phyloP scores from a whole-genome alignment of 2,113 vertebrate genomes.

The Tragulus kanchil region DNA sequence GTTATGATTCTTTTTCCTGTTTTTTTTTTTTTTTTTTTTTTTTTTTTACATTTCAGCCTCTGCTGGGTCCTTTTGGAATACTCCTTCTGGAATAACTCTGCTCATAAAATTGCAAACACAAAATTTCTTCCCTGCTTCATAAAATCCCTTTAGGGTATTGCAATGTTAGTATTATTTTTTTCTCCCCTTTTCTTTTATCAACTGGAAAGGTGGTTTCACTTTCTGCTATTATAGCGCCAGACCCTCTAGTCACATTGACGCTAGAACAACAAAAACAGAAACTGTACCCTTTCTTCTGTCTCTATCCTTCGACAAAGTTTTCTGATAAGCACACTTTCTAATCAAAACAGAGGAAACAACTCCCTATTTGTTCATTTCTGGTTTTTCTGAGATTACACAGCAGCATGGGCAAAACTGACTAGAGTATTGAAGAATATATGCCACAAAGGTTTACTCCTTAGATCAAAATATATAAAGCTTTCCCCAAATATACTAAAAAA shows the following conservation, averaged over 20 bases:
- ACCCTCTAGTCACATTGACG: conserved; percentile 72
- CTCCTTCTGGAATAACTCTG: conserved; percentile 15
- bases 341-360: not conserved
- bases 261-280: conserved; percentile 71
- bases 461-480: not conserved
- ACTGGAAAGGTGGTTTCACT: conserved; percentile 68
- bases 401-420: not conserved
- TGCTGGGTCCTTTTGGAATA: not conserved
- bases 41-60: not conserved
- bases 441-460: not conserved
- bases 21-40: not conserved
- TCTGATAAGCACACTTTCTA: conserved; percentile 37
- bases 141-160: conserved; percentile 57
- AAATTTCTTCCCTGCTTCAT: conserved; percentile 34
- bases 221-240: conserved; percentile 27
- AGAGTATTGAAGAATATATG: not conserved
- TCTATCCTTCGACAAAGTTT: conserved; percentile 51
- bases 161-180: conserved; percentile 57
- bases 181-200: not conserved
- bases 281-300: conserved; percentile 71
- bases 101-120: not conserved
- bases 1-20: not conserved
- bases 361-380: conserved; percentile 54
- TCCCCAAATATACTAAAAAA: not conserved
- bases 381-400: conserved; percentile 32